Conservation (phyloP, 2,888 invertebrate species). For the Eurytoma californica region DNA sequence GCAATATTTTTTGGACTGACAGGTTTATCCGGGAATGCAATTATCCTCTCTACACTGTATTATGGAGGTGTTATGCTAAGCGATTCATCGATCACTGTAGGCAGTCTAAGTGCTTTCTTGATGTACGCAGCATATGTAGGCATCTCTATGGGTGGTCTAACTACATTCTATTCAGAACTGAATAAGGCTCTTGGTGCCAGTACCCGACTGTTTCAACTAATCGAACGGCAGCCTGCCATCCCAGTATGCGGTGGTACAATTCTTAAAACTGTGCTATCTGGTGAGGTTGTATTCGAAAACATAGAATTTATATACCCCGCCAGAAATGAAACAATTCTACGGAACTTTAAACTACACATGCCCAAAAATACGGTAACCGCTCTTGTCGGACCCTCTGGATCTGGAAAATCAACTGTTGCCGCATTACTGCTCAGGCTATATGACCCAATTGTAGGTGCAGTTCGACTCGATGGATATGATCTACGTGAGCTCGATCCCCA, state of each 20-base stretch:
- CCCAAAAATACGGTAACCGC: slow-evolving; percentile 86
- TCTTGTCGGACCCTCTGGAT: slow-evolving; percentile 92
- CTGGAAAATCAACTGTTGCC: slow-evolving; percentile 95
- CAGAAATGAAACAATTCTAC: slow-evolving; percentile 80
- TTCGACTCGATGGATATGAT: slow-evolving; percentile 87
- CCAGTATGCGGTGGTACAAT: slow-evolving; percentile 79
- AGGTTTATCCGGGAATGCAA: slow-evolving; percentile 91
- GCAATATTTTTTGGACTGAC: slow-evolving; percentile 94
- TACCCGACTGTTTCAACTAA: slow-evolving; percentile 90
- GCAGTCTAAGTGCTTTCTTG: slow-evolving; percentile 94
- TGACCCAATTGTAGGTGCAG: slow-evolving; percentile 84
- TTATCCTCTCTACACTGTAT: slow-evolving; percentile 93
- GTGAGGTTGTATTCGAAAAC: slow-evolving; percentile 85
- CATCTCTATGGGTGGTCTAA: slow-evolving; percentile 91
- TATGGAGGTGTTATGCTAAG: slow-evolving; percentile 94
- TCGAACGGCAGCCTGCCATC: slow-evolving; percentile 87
- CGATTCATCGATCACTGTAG: slow-evolving; percentile 85
- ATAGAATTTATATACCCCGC: slow-evolving; percentile 86
- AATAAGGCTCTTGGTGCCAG: slow-evolving; percentile 96
- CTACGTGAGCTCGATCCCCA: slow-evolving; percentile 85
- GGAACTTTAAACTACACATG: slow-evolving; percentile 81
- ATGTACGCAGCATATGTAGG: slow-evolving; percentile 96
- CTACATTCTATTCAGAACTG: slow-evolving; percentile 94
- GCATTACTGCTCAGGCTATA: slow-evolving; percentile 89
- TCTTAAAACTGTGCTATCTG: slow-evolving; percentile 74